Evolutionary conservation across 2,113 vertebrate species (phyloP).

Genomic region (Pyrgilauda ruficollis): DNA sequence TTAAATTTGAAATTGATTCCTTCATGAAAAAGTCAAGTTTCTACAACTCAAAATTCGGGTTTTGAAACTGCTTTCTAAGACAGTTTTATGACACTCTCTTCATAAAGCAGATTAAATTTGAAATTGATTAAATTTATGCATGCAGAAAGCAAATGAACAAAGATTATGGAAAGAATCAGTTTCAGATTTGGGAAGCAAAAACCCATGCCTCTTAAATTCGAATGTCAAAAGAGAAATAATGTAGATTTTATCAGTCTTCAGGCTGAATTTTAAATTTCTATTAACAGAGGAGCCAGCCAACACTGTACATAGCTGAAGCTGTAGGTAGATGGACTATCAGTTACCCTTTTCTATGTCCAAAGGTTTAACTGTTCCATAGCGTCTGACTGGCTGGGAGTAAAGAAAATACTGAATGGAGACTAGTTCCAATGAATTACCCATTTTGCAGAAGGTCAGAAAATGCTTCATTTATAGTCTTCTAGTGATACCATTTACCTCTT

Average conservation of each 20-base stretch:
- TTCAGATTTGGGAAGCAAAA: background rate
- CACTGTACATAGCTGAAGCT: background rate
- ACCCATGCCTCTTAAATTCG: background rate
- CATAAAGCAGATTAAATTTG: background rate
- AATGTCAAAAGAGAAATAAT: background rate
- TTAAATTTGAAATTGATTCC: background rate
- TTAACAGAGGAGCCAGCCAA: background rate
- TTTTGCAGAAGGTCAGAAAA: background rate
- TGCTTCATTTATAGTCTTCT: background rate
- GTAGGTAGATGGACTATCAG: background rate
- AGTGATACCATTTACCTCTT: background rate
- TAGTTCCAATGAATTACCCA: background rate
- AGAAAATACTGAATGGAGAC: background rate
- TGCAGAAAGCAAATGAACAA: background rate
- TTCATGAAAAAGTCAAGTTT: background rate
- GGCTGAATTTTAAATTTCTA: background rate
- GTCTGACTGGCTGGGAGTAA: background rate
- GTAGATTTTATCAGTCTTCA: background rate
- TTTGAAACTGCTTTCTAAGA: too few relatives aligned
- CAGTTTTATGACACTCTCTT: background rate
- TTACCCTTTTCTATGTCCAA: background rate
- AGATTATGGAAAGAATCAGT: background rate
- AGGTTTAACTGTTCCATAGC: background rate
- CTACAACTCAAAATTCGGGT: background rate
- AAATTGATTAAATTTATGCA: background rate